phyloP scores from a whole-genome alignment of 2,113 vertebrate genomes.

The Mesembrinibis cayennensis region DNA sequence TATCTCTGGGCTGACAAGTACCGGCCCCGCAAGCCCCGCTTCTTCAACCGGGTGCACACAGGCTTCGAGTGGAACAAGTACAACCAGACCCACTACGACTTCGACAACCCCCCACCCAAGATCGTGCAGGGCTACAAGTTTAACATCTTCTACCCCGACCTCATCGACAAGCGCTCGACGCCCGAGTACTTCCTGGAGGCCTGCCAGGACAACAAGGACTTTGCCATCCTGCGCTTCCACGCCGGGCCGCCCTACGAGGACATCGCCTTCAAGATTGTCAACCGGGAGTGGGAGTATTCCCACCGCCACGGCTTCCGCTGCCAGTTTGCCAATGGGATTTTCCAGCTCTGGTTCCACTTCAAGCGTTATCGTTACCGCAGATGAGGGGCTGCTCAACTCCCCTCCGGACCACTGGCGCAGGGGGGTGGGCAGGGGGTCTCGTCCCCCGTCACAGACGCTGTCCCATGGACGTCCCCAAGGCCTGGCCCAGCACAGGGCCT shows the following conservation, averaged over 20 bases:
- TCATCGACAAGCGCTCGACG: constrained; percentile 94
- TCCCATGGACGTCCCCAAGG: fast-evolving
- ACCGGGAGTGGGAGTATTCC: constrained; percentile 96
- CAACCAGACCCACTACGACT: constrained; percentile 98
- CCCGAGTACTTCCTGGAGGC: constrained; percentile 98
- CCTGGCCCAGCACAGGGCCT: not conserved
- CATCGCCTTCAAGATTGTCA: constrained; percentile 97
- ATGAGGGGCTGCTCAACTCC: constrained; percentile 19
- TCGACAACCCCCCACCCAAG: constrained; percentile 95
- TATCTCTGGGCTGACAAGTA: constrained; percentile 99
- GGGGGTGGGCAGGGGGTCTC: fast-evolving
- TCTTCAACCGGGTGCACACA: constrained; percentile 98
- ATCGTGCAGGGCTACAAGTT: constrained; percentile 99
- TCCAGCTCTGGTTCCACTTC: constrained; percentile 99
- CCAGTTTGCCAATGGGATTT: constrained; percentile 97
- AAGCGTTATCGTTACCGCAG: constrained; percentile 95
- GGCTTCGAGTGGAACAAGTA: constrained; percentile 99
- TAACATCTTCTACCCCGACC: constrained; percentile 98
- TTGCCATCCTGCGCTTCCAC: constrained; percentile 93
- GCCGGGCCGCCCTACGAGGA: constrained; percentile 96
- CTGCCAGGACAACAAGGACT: constrained; percentile 92
- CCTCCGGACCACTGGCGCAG: fast-evolving
- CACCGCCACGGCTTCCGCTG: constrained; percentile 97
- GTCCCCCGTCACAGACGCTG: fast-evolving
- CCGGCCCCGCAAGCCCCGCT: constrained; percentile 94